These are phyloP conservation scores for Podiceps cristatus DNA, from an alignment of 2,113 vertebrate species.

Conservation along the genomic window DNA sequence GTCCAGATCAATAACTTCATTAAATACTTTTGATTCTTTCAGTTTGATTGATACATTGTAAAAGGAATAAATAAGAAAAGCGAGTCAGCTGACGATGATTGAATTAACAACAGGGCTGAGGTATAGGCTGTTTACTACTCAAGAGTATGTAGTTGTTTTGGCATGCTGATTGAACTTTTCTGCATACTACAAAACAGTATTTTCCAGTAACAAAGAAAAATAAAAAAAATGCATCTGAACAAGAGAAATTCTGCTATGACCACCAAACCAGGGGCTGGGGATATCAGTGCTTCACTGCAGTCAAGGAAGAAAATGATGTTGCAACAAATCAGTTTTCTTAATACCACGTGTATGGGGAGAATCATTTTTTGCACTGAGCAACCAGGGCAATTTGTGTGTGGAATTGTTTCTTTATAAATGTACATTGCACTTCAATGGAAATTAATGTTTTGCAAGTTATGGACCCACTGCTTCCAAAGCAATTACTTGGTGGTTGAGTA, in stretches of 20 bases:
- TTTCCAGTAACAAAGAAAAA: neutral
- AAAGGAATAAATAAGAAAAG: neutral
- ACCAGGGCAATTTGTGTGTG: neutral
- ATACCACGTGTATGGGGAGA: neutral
- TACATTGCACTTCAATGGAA: neutral
- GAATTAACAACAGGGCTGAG: neutral
- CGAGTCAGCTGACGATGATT: neutral
- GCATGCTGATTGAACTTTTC: neutral
- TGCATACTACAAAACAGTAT: neutral
- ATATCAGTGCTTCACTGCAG: neutral
- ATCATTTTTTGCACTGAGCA: neutral
- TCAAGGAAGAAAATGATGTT: neutral
- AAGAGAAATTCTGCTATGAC: neutral
- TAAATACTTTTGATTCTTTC: slow-evolving; percentile 26
- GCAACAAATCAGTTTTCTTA: neutral
- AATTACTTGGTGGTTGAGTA: neutral
- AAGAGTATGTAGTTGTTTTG: neutral
- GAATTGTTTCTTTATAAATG: neutral
- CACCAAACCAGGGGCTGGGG: neutral
- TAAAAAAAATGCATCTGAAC: neutral
- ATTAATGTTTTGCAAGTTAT: neutral
- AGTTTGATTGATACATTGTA: neutral
- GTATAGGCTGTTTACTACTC: neutral
- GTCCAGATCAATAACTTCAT: slow-evolving; percentile 37
- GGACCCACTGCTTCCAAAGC: neutral